phyloP scores from a whole-genome alignment of 2,888 invertebrate species.

The Nezara viridula region DNA sequence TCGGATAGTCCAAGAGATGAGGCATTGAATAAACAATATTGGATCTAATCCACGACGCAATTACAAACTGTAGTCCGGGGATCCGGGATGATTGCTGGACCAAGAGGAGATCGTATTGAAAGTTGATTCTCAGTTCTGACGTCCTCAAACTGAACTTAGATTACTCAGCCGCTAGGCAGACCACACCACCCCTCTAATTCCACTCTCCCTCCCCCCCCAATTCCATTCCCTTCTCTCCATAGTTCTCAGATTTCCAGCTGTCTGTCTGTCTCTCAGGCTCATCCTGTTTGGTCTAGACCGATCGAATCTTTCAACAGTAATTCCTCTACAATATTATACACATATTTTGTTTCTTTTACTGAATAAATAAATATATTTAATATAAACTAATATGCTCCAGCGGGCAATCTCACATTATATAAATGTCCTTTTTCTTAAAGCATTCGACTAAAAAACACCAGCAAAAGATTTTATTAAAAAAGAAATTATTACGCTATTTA shows the following conservation, averaged over 20 bases:
- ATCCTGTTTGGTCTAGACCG: background rate
- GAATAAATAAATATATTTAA: too few relatives aligned
- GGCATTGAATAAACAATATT: background rate
- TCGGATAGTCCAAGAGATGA: background rate
- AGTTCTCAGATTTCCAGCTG: constrained; percentile 3
- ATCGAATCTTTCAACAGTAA: background rate
- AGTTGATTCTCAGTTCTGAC: constrained; percentile 48
- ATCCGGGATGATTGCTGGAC: background rate
- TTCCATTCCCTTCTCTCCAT: background rate
- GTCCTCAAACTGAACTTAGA: constrained; percentile 36
- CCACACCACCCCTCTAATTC: background rate
- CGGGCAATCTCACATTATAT: too few relatives aligned
- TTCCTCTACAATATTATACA: background rate
- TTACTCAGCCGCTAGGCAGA: constrained; percentile 27
- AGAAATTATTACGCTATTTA: too few relatives aligned
- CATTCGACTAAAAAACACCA: too few relatives aligned
- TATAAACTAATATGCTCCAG: too few relatives aligned
- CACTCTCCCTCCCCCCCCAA: background rate
- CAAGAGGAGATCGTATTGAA: background rate
- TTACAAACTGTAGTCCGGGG: background rate
- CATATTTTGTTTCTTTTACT: background rate
- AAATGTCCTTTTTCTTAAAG: too few relatives aligned
- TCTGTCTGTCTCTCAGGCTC: background rate
- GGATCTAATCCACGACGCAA: background rate
- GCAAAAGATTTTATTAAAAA: too few relatives aligned